A percentile compares a stretch with the other conserved stretches of the same genome.
Conservation (phyloP, 1,140 invertebrate genomes). For the Drosophila ananassae region DNA sequence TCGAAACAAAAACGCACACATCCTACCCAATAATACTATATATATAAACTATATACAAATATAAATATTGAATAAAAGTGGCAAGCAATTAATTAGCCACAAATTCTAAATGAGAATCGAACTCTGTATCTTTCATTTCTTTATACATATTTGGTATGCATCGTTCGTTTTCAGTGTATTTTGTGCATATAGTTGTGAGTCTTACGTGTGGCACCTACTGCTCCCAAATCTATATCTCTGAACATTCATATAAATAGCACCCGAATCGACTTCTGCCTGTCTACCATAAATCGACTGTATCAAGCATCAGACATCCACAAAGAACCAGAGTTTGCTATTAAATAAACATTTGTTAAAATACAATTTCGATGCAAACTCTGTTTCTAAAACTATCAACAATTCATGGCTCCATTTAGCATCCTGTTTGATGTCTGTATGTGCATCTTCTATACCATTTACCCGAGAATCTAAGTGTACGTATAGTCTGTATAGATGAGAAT, state of each 20-base stretch:
- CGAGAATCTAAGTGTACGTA: constrained; percentile 23
- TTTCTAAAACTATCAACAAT: constrained; percentile 7
- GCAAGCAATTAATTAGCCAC: constrained; percentile 38
- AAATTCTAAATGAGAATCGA: constrained; percentile 15
- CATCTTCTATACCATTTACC: constrained; percentile 18
- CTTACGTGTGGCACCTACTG: constrained; percentile 55
- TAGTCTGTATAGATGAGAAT: constrained; percentile 20
- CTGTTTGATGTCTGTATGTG: constrained; percentile 45
- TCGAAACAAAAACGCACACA: constrained; percentile 28
- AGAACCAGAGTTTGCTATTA: constrained; percentile 24
- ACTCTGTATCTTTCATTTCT: constrained; percentile 43
- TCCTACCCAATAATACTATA: constrained; percentile 16
- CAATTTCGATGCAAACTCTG: constrained; percentile 24
- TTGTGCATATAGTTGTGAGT: constrained; percentile 58
- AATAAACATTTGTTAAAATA: neutral
- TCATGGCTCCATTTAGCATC: constrained; percentile 43
- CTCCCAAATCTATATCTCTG: constrained; percentile 38
- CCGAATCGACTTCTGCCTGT: constrained; percentile 44
- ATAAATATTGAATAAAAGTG: constrained; percentile 72
- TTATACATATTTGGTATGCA: constrained; percentile 43
- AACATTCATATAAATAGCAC: constrained; percentile 50
- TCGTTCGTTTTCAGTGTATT: constrained; percentile 62
- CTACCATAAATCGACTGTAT: constrained; percentile 29
- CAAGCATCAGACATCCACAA: constrained; percentile 28
- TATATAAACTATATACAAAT: constrained; percentile 43